These are phyloP conservation scores for Forbesichthys agassizii DNA, from an alignment of 2,113 vertebrate species.

Conservation along the genomic window DNA sequence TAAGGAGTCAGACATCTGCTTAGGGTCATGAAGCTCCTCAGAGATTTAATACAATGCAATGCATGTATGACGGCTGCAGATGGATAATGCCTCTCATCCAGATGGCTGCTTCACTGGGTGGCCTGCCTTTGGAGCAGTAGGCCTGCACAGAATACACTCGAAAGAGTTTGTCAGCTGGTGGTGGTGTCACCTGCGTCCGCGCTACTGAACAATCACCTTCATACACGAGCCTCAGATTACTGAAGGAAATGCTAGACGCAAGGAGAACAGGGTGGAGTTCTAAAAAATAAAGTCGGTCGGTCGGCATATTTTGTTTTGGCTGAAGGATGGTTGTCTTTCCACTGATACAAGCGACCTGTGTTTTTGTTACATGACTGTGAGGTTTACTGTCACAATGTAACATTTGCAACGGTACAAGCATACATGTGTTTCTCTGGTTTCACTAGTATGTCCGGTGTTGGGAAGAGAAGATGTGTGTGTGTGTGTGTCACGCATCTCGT, in stretches of 20 bases:
- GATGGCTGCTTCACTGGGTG: slow-evolving; percentile 62
- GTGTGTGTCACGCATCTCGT: not conserved
- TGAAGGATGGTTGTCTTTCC: not conserved
- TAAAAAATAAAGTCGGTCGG: too few species aligned
- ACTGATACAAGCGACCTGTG: not conserved
- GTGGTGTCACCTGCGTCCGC: slow-evolving; percentile 70
- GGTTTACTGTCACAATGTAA: not conserved
- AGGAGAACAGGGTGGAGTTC: slow-evolving; percentile 17
- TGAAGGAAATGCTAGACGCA: slow-evolving; percentile 49
- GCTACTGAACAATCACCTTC: slow-evolving; percentile 59
- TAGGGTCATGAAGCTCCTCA: slow-evolving; percentile 28
- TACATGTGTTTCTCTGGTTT: too few species aligned
- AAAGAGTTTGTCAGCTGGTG: slow-evolving; percentile 38
- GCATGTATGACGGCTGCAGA: slow-evolving; percentile 27
- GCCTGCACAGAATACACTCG: slow-evolving; percentile 43
- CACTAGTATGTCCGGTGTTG: not conserved
- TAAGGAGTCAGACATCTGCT: slow-evolving; percentile 32
- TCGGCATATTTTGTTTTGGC: not conserved
- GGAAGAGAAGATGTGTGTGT: not conserved
- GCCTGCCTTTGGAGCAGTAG: slow-evolving; percentile 51
- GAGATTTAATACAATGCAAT: slow-evolving; percentile 40
- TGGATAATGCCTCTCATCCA: slow-evolving; percentile 44
- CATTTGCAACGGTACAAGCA: too few species aligned
- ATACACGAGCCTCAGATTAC: slow-evolving; percentile 60
- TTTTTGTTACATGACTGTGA: not conserved